These are phyloP conservation scores for Micronisus gabar DNA, from an alignment of 2,113 vertebrate genomes.

Conservation along the genomic window DNA sequence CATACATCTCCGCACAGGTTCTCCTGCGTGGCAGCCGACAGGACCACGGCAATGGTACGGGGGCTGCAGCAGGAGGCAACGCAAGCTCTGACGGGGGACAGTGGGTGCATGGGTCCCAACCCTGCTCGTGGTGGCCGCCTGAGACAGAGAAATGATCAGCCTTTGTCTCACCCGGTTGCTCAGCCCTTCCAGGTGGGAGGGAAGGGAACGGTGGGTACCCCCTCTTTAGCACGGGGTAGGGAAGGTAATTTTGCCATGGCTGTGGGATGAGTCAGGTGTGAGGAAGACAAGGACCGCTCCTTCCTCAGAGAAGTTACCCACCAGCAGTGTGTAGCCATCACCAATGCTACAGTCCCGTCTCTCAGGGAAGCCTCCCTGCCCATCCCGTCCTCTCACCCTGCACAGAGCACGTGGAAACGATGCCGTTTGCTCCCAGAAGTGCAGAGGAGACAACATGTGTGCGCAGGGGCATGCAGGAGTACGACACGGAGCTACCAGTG, in stretches of 20 bases:
- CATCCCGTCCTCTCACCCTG: neutral
- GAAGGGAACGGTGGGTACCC: neutral
- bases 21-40: neutral
- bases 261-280: neutral
- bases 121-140: neutral
- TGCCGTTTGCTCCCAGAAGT: neutral
- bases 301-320: neutral
- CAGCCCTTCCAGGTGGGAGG: neutral
- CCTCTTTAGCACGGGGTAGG: neutral
- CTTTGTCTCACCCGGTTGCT: neutral
- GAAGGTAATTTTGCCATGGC: neutral
- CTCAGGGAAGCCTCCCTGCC: neutral
- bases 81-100: neutral
- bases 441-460: rapidly evolving
- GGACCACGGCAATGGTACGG: neutral
- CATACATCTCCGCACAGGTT: neutral
- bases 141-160: neutral
- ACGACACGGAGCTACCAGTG: neutral
- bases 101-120: neutral
- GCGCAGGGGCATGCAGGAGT: neutral
- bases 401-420: neutral
- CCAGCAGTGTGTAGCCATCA: neutral
- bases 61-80: neutral
- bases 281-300: neutral
- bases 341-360: neutral